These are phyloP conservation scores for Smittia aterrima DNA, from an alignment of 2,888 invertebrate genomes.

Conservation along the genomic window DNA sequence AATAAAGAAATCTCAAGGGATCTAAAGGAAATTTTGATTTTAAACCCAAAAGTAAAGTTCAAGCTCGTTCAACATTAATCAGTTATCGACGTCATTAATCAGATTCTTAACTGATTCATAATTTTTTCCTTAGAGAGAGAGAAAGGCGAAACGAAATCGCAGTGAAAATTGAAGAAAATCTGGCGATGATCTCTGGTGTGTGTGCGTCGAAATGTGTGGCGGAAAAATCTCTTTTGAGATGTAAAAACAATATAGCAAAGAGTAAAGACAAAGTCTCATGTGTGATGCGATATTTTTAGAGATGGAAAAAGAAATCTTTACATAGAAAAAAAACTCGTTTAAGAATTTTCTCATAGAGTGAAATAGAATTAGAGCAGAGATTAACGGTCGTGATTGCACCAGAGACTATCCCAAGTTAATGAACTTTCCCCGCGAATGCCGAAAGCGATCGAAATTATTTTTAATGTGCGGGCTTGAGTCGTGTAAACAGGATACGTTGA, in stretches of 20 bases:
- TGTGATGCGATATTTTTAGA: conserved; percentile 41
- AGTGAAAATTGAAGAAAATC: neutral
- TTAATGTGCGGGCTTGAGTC: no score
- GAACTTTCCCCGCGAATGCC: neutral
- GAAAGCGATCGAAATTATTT: neutral
- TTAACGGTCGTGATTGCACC: no score
- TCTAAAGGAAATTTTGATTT: no score
- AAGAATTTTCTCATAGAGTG: neutral
- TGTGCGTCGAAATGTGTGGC: neutral
- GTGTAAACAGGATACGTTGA: no score
- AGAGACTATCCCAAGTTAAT: no score
- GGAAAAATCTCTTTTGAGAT: neutral
- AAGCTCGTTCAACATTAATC: no score
- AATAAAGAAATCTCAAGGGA: no score
- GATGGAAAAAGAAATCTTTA: neutral
- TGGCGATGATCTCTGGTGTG: neutral
- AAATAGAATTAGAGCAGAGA: no score
- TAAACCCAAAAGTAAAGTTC: no score
- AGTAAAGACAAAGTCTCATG: conserved; percentile 20
- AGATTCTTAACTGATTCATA: no score
- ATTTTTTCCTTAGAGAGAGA: neutral
- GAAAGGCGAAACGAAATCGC: neutral
- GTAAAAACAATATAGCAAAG: conserved; percentile 32
- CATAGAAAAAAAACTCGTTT: neutral
- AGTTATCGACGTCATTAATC: no score